Percentiles rank a stretch among this genome's conserved stretches.
Evolutionary conservation across 1,140 invertebrate genomes (phyloP).

Genomic region (Calosoma granatense): DNA sequence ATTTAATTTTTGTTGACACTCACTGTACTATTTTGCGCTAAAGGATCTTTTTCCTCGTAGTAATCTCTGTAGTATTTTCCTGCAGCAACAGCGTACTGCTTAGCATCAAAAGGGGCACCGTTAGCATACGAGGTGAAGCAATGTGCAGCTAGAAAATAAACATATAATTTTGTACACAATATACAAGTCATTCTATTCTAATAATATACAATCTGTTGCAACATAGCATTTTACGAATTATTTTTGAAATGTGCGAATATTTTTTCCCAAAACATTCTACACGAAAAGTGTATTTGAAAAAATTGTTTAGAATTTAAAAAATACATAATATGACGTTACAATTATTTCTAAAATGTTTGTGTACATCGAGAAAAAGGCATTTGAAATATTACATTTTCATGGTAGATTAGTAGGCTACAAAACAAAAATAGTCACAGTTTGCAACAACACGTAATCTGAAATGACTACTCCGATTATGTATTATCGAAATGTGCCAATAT

Average conservation of each 20-base stretch:
- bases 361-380: too few species aligned
- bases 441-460: too few species aligned
- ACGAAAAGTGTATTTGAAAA: not conserved
- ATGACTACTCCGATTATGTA: too few species aligned
- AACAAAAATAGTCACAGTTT: too few species aligned
- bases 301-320: not conserved
- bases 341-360: too few species aligned
- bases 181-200: not conserved
- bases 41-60: not conserved
- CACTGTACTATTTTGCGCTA: slow-evolving; percentile 9
- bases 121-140: not conserved
- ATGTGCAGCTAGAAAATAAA: slow-evolving; percentile 7
- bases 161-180: not conserved
- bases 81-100: not conserved
- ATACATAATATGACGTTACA: too few species aligned
- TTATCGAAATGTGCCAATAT: too few species aligned
- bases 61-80: not conserved
- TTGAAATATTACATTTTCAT: too few species aligned
- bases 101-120: not conserved
- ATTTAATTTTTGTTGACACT: slow-evolving; percentile 10
- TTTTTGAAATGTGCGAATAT: too few species aligned
- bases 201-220: not conserved
- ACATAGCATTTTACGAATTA: not conserved
- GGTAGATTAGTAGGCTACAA: too few species aligned
- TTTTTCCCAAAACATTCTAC: not conserved